Conservation (phyloP, 2,888 invertebrate species). For the Tryphoninae sp. region DNA sequence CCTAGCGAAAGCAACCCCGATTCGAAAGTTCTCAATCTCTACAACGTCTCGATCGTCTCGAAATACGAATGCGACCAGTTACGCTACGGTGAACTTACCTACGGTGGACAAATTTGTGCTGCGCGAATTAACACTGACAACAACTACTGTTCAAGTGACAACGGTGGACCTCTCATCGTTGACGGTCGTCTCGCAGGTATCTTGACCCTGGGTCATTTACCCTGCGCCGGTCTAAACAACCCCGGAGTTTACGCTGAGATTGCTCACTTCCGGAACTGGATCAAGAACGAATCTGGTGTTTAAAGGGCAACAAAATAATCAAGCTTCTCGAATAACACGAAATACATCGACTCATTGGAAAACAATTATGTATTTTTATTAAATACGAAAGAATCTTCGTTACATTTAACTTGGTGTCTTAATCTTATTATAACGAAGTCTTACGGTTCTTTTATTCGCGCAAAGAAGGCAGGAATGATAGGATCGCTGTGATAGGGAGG, state of each 20-base stretch:
- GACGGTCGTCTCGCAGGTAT: constrained; percentile 29
- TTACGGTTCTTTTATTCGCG: constrained; percentile 22
- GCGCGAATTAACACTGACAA: background rate
- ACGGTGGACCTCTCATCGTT: constrained; percentile 18
- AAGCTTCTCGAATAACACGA: too few species aligned
- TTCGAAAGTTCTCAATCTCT: background rate
- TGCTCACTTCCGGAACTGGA: constrained; percentile 23
- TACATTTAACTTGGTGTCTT: background rate
- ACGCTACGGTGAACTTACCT: constrained; percentile 7
- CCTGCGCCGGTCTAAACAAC: constrained; percentile 10
- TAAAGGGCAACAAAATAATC: background rate
- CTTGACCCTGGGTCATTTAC: background rate
- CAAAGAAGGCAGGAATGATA: constrained; percentile 14
- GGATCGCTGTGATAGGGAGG: background rate
- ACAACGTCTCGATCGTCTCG: background rate
- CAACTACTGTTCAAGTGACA: background rate
- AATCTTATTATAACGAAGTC: constrained; percentile 19
- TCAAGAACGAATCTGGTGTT: constrained; percentile 17
- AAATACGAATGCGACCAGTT: constrained; percentile 24
- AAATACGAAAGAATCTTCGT: background rate
- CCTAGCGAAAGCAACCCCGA: background rate
- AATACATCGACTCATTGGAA: background rate
- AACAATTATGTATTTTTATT: background rate
- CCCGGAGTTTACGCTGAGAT: constrained; percentile 13
- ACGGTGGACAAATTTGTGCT: constrained; percentile 28